Evolutionary conservation across 2,113 vertebrate genomes (phyloP).

Genomic region (Marmota monax): DNA sequence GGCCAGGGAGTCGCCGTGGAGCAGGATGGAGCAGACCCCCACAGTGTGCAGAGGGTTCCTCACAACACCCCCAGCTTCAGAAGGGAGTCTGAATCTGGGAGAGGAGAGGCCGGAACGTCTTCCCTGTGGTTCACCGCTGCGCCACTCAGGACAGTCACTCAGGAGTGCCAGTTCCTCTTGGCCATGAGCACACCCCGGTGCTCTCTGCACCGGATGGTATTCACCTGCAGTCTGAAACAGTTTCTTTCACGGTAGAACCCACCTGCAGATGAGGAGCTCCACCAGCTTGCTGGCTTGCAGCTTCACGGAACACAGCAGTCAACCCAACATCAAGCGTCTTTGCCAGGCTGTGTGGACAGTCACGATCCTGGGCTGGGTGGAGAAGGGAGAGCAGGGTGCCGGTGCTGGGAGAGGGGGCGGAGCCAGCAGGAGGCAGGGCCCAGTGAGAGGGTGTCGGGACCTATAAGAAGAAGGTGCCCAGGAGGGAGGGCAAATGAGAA

Average conservation of each 20-base stretch:
- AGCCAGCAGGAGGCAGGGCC: neutral
- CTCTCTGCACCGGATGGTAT: neutral
- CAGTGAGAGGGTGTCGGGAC: too few relatives aligned
- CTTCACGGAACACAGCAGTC: too few relatives aligned
- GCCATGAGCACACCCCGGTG: neutral
- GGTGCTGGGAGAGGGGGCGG: neutral
- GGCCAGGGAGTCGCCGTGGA: neutral
- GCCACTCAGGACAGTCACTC: neutral
- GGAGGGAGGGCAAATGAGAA: too few relatives aligned
- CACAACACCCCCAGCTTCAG: neutral
- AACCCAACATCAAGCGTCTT: too few relatives aligned
- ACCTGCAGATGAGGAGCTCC: neutral
- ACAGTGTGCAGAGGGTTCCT: too few relatives aligned
- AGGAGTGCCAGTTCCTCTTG: neutral
- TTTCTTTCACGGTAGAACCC: neutral
- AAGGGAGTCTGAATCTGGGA: neutral
- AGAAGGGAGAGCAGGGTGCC: neutral
- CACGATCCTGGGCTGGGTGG: rapidly evolving
- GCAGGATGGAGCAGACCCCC: neutral
- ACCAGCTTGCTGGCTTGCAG: too few relatives aligned
- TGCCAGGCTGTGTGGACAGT: rapidly evolving
- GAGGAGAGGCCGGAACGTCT: neutral
- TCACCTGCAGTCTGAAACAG: neutral
- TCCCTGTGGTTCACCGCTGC: neutral
- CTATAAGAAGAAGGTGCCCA: too few relatives aligned